Evolutionary conservation across 2,113 vertebrate genomes (phyloP), one percentile per base, ranked within the genome.

Genomic region (Cacatua alba): DNA sequence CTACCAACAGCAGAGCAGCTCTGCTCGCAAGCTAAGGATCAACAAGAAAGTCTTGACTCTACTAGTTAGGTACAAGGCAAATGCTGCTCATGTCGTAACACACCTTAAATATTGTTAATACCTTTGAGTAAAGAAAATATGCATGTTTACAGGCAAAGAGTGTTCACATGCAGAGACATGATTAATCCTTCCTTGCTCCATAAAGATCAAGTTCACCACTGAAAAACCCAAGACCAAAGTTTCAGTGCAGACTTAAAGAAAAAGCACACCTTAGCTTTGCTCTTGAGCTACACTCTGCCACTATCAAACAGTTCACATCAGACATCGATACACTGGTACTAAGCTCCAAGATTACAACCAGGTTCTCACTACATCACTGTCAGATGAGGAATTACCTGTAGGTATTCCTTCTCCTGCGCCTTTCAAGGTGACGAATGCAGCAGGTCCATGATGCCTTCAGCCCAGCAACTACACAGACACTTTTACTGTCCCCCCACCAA

Each of bases 281-380:
- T 72, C 63, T 23, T 28, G 31, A 69, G n/a, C 35, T 88, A 13
- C 78, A 28, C 53, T 51, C 37, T 82, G 35, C 33, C 53, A 46
- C n/a, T 16, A 17, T 16, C n/a, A 14, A 55, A 11, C 31, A 90
- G 33, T 10, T 79, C 68, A 9, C 23, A 13, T 9, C 48, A 79
- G 55, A 15, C 69, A 17, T 7, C 23, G 33, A 10, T 1, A 35
- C 3, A 1, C 0, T 7, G 35, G 19, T 53, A n/a, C 41, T 60
- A 59, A 10, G 20, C 57, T 62, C 75, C 78, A 62, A 10, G n/a
- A n/a, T 39, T 15, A 13, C 16, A 17, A 13, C 41, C 13, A 4
- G 35, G 23, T 14, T 26, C 55, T 49, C 74, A 68, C 26, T 31
- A 3, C 2, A 2, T 3, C 37, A 46, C 3, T 17, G 39, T 33